Base-by-base conservation (phyloP, 2,888 invertebrate species). In the Ophonus ardosiacus region DNA sequence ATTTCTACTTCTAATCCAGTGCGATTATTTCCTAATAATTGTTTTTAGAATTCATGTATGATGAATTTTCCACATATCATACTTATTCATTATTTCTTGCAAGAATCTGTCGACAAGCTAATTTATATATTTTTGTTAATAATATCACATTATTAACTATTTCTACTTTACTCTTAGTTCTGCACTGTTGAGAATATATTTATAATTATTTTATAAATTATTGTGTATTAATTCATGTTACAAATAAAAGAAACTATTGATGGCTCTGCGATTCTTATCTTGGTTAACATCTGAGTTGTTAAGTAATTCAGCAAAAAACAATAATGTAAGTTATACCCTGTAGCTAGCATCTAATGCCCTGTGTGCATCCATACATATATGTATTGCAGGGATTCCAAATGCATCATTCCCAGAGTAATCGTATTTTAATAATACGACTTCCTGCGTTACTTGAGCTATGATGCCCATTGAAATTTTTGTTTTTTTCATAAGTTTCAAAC, bases 351-450 rank as follows among this genome's bases (percentile, higher is more conserved):
- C 21, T 63, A 63, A 63, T 63, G 24, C 13, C 43, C 43, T 51
- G 8, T 21, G 10, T 61, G 18, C 15, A 63, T n/a, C 65, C 31
- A 68, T 68, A 31, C 68, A 68, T 68, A 65, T 65, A 15, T 38
- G 31, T 68, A 68, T n/a, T 31, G 31, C 24, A 63, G 24, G 21
- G 63, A 24, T 63, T 63, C n/a, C 38, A 68, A 68, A 63, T 63
- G 63, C 63, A 24, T 63, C 24, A 63, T 63, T 63, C 21, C 15
- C 15, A 31, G 68, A n/a, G 24, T 74, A 74, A 74, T 74, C 74
- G 74, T 15, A 24, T 51, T 74, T 74, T 74, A 74, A 74, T 74
- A 74, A 74, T 74, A 74, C 74, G 6, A 51, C 74, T 74, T 74
- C 74, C 74, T 74, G 74, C 40, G 40, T 71, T 15, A 7, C 18